Evolutionary conservation across 2,888 invertebrate genomes (phyloP).

Genomic region (Ramazzottius varieornatus): DNA sequence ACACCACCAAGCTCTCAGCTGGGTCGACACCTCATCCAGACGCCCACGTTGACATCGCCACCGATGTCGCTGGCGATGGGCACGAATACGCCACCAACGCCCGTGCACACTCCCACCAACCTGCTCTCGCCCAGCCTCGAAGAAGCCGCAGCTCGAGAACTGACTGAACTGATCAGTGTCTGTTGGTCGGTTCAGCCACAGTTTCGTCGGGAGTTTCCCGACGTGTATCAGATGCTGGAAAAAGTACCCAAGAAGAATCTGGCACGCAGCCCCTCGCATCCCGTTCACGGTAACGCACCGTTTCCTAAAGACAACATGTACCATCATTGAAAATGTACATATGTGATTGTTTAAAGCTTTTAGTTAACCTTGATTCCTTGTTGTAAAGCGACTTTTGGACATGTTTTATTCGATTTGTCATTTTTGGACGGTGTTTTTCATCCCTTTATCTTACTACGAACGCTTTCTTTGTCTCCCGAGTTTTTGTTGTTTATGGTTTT

Average conservation of each 20-base stretch:
- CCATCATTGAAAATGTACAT: too few relatives aligned
- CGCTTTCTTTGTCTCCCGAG: too few relatives aligned
- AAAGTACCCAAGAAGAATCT: constrained; percentile 79
- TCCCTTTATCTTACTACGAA: too few relatives aligned
- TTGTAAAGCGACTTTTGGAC: too few relatives aligned
- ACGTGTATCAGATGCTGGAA: constrained; percentile 50
- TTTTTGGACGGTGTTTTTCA: too few relatives aligned
- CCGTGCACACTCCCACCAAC: background rate
- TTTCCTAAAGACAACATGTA: background rate
- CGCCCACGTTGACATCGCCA: background rate
- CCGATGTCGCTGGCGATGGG: background rate
- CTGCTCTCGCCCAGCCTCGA: background rate
- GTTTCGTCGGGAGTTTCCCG: constrained; percentile 69
- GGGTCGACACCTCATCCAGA: background rate
- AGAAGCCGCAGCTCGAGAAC: background rate
- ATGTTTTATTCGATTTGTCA: too few relatives aligned
- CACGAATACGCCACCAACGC: background rate
- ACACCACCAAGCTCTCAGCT: background rate
- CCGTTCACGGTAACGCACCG: constrained; percentile 37
- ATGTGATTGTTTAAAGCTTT: too few relatives aligned
- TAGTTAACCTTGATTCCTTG: too few relatives aligned
- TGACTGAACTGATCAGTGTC: constrained; percentile 7
- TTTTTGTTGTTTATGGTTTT: too few relatives aligned
- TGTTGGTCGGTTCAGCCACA: constrained; percentile 72
- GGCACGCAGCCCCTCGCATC: constrained; percentile 89